These are phyloP conservation scores for Periplaneta americana DNA, from an alignment of 1,140 invertebrate genomes.

Conservation along the genomic window DNA sequence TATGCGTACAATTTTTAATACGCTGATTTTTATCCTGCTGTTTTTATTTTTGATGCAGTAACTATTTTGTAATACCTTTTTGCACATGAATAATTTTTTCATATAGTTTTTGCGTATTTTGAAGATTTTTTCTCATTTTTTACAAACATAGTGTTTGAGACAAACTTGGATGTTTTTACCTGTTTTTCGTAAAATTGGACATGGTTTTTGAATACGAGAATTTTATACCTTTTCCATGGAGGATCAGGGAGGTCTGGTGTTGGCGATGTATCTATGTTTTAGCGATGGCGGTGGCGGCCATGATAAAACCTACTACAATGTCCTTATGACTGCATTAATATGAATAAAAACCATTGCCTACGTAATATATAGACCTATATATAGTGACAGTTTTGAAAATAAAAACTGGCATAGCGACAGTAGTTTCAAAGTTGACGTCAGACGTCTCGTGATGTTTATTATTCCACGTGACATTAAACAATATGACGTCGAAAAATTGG, in stretches of 20 bases:
- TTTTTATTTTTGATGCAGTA: not conserved
- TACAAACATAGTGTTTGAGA: not conserved
- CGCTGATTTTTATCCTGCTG: not conserved
- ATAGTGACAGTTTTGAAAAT: no score
- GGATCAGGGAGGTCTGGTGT: conserved; percentile 19
- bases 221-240: conserved; percentile 40
- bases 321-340: no score
- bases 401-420: no score
- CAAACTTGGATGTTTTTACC: conserved; percentile 4
- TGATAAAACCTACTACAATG: no score
- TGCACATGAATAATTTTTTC: not conserved
- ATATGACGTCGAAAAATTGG: no score
- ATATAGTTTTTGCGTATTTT: not conserved
- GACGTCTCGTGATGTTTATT: no score
- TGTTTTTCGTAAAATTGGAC: conserved; percentile 27
- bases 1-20: not conserved
- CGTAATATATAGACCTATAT: no score
- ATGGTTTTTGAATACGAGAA: conserved; percentile 33
- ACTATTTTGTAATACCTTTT: not conserved
- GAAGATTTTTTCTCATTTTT: not conserved
- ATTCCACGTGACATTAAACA: no score
- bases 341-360: no score
- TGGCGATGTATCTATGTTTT: not conserved
- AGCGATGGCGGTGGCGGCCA: not conserved
- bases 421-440: no score